These are phyloP conservation scores for Phalanger gymnotis DNA, from an alignment of 2,797 vertebrate genomes.

Conservation along the genomic window DNA sequence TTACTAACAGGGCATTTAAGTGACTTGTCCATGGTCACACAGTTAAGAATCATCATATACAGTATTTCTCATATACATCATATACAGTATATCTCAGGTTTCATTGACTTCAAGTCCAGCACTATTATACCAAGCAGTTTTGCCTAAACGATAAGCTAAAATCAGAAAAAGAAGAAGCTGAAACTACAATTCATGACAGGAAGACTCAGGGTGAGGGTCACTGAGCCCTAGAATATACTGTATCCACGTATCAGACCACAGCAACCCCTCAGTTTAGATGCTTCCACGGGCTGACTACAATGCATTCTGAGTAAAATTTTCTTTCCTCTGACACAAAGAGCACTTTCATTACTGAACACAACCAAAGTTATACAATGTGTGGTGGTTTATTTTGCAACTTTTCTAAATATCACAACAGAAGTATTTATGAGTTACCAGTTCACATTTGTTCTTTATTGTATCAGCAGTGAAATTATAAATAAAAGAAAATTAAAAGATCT, in stretches of 20 bases:
- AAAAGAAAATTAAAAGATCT: constrained; percentile 26
- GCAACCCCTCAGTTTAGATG: constrained; percentile 13
- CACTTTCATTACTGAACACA: constrained; percentile 33
- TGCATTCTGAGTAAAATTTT: constrained; percentile 47
- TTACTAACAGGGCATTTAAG: neutral
- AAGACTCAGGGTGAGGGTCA: constrained; percentile 22
- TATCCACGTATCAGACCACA: constrained; percentile 32
- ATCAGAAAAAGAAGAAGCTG: neutral
- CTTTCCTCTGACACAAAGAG: constrained; percentile 34
- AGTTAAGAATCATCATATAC: neutral
- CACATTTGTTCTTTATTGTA: constrained; percentile 37
- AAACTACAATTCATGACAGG: constrained; percentile 36
- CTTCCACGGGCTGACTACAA: constrained; percentile 11
- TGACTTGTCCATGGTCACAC: neutral
- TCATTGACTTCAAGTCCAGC: neutral
- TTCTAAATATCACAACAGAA: constrained; percentile 52
- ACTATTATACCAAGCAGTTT: neutral
- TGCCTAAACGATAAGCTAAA: neutral
- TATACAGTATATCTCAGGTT: neutral
- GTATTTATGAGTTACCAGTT: constrained; percentile 9
- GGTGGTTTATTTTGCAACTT: constrained; percentile 47
- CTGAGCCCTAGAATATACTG: neutral
- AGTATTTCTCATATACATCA: neutral
- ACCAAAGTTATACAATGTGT: constrained; percentile 43
- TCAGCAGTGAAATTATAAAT: constrained; percentile 40